Base-by-base conservation (phyloP, 2,888 invertebrate species). In the Ennomos quercinarius region DNA sequence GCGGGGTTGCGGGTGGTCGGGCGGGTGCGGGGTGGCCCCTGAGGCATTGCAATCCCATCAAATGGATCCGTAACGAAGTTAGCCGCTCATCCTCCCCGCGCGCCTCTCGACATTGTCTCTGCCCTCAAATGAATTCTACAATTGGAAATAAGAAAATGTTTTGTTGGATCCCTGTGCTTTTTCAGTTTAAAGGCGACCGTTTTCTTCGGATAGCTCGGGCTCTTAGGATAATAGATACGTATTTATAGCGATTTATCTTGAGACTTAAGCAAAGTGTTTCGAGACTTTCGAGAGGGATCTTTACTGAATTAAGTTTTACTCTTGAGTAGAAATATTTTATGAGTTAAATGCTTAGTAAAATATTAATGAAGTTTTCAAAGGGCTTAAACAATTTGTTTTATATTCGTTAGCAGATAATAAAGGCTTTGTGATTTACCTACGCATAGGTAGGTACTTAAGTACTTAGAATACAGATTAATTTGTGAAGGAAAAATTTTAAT, bases 41-140 rank as follows among this genome's bases (percentile, higher is more conserved):
- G 88, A 90, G 91, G 91, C 91, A 91, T 92, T 92, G 92, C 94
- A 94, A 95, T 95, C 94, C 95, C 95, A 95, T 95, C 95, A 95
- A 95, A 95, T 95, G 95, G 95, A 95, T 95, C 94, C 95, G 94
- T 95, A 95, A 95, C 94, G 94, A 94, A 94, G 95, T 95, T 95
- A 95, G 93, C 93, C 88, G 91, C 85, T 91, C 92, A 91, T 91
- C 93, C 92, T 89, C 91, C 92, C 92, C 91, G 87, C 91, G 91
- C 89, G 87, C 87, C 88, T 79, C 89, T 81, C 91, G 86, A 89
- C 92, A 91, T 92, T 92, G 92, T 92, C 92, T 91, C 92, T 92
- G 87, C 91, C 91, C 92, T 91, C 91, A 92, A 92, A 92, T 92
- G 91, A 92, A 92, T 92, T 92, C 92, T 92, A 92, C 92, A 92